Base-by-base conservation (phyloP, 2,888 invertebrate genomes). In the Halictus quadricinctus region DNA sequence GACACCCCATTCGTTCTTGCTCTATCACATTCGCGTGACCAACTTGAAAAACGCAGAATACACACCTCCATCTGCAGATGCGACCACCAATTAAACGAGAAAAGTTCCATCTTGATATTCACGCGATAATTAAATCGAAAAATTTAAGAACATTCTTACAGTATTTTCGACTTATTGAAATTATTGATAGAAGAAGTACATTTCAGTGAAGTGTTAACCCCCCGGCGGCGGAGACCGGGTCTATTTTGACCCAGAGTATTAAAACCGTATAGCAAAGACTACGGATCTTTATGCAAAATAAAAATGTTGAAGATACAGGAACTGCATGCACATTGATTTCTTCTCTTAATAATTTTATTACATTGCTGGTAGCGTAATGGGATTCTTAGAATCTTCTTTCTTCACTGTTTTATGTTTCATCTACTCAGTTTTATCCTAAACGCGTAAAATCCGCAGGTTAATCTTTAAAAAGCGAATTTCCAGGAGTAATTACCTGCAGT, bases 1-100 rank as follows among this genome's bases (percentile, higher is more conserved):
- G n/a, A 58, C 60, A 76, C 72, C 29, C 15, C 84, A 60, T 76
- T 78, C 66, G 58, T 69, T 78, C 72, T 72, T 75, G 18, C 12
- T 5, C 6, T 54, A 46, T 75, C 70, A 18, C 48, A 4, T 15
- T 18, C 64, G 64, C 64, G 64, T 25, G 29, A 64, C 29, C 36
- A 25, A 10, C 36, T 70, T 12, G 43, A 43, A 70, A 58, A 58
- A 58, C n/a, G 12, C 12, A 3, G 1, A 58, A 58, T n/a, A 4
- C 58, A 12, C 58, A n/a, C 10, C n/a, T 10, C 8, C 58, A n/a
- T 58, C 58, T 58, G n/a, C 58, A 12, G 58, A 58, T 4, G n/a
- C 58, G n/a, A 58, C 60, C 15, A 6, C 25, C 25, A 25, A 15
- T 64, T 64, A 64, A 64, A 64, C 21, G 21, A 54, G 2, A 64